Evolutionary conservation across 1,140 invertebrate species (phyloP).

Genomic region (Limonius californicus): DNA sequence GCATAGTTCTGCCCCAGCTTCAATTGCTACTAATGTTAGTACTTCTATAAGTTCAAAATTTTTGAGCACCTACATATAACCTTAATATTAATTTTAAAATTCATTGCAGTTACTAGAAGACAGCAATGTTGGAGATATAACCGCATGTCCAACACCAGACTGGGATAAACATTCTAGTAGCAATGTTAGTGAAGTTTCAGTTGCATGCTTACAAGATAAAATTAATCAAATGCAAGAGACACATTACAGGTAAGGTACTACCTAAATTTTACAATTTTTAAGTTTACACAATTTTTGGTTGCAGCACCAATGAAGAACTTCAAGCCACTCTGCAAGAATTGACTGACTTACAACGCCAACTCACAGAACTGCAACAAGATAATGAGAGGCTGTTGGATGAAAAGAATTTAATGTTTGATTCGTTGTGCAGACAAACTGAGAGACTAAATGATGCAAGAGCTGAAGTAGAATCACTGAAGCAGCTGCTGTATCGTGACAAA

Average conservation of each 20-base stretch:
- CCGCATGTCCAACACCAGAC: constrained; percentile 66
- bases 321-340: constrained; percentile 92
- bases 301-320: constrained; percentile 88
- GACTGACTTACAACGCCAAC: constrained; percentile 80
- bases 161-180: constrained; percentile 86
- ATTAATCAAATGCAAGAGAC: constrained; percentile 89
- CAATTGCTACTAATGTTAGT: constrained; percentile 50
- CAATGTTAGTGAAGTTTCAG: constrained; percentile 83
- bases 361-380: constrained; percentile 80
- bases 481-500: constrained; percentile 41
- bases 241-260: constrained; percentile 63
- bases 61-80: too few species aligned
- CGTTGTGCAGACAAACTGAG: constrained; percentile 87
- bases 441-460: constrained; percentile 80
- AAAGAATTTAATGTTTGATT: constrained; percentile 83
- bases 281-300: not conserved
- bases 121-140: constrained; percentile 51
- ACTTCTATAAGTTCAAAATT: too few species aligned
- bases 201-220: constrained; percentile 87
- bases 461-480: constrained; percentile 52
- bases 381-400: constrained; percentile 84
- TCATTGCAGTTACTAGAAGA: constrained; percentile 44
- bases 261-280: constrained; percentile 1
- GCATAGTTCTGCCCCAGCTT: constrained; percentile 59
- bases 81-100: not conserved